Evolutionary conservation across 2,113 vertebrate species (phyloP), one percentile per base, ranked within the genome.

Genomic region (Halichoeres trimaculatus): DNA sequence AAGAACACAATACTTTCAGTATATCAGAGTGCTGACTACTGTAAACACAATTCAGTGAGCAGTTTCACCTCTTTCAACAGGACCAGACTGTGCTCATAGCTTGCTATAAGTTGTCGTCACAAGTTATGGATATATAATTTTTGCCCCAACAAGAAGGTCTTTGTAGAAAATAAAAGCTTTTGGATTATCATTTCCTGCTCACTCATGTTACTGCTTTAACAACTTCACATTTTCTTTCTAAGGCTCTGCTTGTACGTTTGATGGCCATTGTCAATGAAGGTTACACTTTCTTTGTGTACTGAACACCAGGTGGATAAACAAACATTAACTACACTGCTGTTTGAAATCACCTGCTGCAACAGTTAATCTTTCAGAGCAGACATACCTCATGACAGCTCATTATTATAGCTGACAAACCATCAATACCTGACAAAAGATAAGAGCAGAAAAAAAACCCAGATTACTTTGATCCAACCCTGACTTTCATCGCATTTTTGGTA

Each of bases 161-260:
- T 43, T 75, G 67, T 36, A 73, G 35, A 66, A 30, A 76, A 82
- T 12, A 70, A 38, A 7, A 35, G 52, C 10, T 19, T 51, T 57
- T 71, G 38, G 30, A 50, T 72, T 56, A 30, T 16, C 69, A 63
- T 74, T 70, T 77, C 47, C 72, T 54, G 12, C 36, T 48, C 16
- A 35, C 16, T 91, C 70, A 90, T 70, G 85, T 84, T 41, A 86
- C 79, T 56, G 83, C 78, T 86, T 83, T 80, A 60, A 83, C 63
- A 81, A 81, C 70, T 75, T 81, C 69, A 80, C 40, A 57, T 70
- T 63, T 72, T 54, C 20, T 71, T 34, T 75, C 62, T 35, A 41
- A 59, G n/a, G 16, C 59, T 54, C 54, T 73, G 16, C 45, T 58
- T 45, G 51, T 63, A 64, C 83, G 74, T 85, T 59, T 78, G 54